phyloP scores from a whole-genome alignment of 92 coral and sea anemone genomes.

The Phenganax marumi region DNA sequence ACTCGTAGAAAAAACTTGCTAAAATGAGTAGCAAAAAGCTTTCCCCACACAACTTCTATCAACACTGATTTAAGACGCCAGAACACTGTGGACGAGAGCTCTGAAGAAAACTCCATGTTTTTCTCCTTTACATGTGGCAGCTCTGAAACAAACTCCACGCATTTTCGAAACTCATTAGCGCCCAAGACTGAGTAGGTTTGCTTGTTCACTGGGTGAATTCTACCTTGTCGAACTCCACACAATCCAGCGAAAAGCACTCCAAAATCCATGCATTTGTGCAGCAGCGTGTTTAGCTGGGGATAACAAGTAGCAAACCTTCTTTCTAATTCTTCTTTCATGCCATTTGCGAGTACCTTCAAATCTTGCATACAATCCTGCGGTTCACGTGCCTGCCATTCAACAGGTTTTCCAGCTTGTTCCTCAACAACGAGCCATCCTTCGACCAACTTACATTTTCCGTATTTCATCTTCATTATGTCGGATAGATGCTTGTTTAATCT shows the following conservation, averaged over 20 bases:
- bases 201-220: slow-evolving; percentile 22
- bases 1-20: not conserved
- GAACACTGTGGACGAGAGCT: slow-evolving; percentile 12
- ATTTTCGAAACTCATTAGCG: slow-evolving; percentile 8
- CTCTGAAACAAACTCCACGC: slow-evolving; percentile 10
- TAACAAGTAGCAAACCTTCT: not conserved
- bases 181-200: not conserved
- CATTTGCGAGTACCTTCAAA: not conserved
- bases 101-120: slow-evolving; percentile 24
- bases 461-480: not conserved
- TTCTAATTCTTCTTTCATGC: slow-evolving; percentile 1
- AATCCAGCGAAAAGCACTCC: slow-evolving; percentile 11
- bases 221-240: slow-evolving; percentile 8
- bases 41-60: slow-evolving; percentile 22
- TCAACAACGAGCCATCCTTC: slow-evolving; percentile 26
- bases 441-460: slow-evolving; percentile 12
- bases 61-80: slow-evolving; percentile 8
- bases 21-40: not conserved
- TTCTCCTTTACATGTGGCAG: slow-evolving; percentile 26
- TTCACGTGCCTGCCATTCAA: not conserved
- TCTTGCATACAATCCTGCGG: slow-evolving; percentile 6
- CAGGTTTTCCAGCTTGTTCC: not conserved
- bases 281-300: not conserved
- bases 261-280: slow-evolving; percentile 17
- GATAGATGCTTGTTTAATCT: not conserved